Percentiles rank a stretch among this genome's conserved stretches.
Conservation (phyloP, 1,140 invertebrate species). For the Zaprionus inermis region DNA sequence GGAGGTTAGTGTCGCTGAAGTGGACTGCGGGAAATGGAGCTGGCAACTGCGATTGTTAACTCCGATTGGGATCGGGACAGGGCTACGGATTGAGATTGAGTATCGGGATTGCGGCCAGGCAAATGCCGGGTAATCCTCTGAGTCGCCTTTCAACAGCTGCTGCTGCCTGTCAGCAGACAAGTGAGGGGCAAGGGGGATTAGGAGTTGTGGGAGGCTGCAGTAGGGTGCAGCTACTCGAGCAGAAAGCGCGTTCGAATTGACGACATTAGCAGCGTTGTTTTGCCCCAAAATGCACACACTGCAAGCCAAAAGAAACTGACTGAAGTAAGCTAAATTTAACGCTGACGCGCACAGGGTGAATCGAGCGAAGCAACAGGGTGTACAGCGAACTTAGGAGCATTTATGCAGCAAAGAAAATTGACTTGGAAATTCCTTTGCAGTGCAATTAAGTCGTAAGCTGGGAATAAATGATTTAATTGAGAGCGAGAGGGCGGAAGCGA, state of each 20-base stretch:
- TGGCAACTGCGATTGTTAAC: neutral
- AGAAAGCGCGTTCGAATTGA: no score
- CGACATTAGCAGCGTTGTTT: neutral
- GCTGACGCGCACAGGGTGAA: neutral
- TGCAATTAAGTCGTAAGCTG: slow-evolving; percentile 13
- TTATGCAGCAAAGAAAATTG: neutral
- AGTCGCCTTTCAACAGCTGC: neutral
- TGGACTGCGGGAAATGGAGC: slow-evolving; percentile 2
- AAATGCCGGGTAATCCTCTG: neutral
- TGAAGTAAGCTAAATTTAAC: no score
- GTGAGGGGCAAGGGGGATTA: no score
- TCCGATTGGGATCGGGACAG: neutral
- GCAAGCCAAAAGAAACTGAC: neutral
- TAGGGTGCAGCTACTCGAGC: no score
- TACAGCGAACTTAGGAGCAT: neutral
- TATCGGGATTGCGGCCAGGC: neutral
- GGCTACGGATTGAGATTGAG: neutral
- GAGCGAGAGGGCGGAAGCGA: no score
- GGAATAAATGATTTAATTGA: slow-evolving; percentile 26
- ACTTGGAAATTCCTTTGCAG: slow-evolving; percentile 4
- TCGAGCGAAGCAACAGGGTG: slow-evolving; percentile 1
- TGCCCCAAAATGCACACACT: neutral
- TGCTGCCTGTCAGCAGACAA: no score
- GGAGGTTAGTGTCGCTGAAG: neutral
- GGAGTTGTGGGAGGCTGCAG: no score